Percentiles rank a stretch among this genome's conserved stretches.
Evolutionary conservation across 2,797 vertebrate species (phyloP).

Genomic region (Echeneis naucrates): DNA sequence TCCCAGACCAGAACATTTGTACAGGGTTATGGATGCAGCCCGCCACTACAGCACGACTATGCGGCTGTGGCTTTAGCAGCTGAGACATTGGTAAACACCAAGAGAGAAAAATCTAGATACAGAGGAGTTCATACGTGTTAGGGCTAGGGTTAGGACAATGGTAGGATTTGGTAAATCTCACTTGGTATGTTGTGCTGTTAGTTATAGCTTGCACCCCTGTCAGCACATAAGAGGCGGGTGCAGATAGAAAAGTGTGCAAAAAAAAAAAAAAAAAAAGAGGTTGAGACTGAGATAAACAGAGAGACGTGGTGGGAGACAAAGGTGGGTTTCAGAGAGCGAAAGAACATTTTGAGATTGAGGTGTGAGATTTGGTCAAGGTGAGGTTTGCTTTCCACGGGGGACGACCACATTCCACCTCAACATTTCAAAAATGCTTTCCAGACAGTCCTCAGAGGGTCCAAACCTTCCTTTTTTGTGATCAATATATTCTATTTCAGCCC

Average conservation of each 20-base stretch:
- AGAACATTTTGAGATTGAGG: slow-evolving; percentile 70
- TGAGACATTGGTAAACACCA: slow-evolving; percentile 33
- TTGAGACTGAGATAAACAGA: background rate
- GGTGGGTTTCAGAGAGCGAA: slow-evolving; percentile 52
- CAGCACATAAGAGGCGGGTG: slow-evolving; percentile 5
- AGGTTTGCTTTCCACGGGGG: slow-evolving; percentile 73
- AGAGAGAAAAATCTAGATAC: background rate
- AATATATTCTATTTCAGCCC: slow-evolving; percentile 14
- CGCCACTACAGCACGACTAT: slow-evolving; percentile 5
- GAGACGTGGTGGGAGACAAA: slow-evolving; percentile 40
- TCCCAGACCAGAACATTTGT: slow-evolving; percentile 57
- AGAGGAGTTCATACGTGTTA: slow-evolving; percentile 28
- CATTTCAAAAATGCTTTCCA: slow-evolving; percentile 62
- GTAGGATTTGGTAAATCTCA: slow-evolving; percentile 39
- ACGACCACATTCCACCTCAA: slow-evolving; percentile 74
- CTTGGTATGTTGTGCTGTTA: background rate
- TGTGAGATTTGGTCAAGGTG: slow-evolving; percentile 68
- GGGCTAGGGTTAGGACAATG: too few relatives aligned
- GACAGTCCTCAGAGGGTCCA: slow-evolving; percentile 6
- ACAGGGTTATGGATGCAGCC: slow-evolving; percentile 26
- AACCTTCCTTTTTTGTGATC: slow-evolving; percentile 32
- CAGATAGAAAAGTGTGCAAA: slow-evolving; percentile 13
- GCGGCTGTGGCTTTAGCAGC: slow-evolving; percentile 8
- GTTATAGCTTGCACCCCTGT: slow-evolving; percentile 16
- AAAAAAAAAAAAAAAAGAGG: background rate